A percentile compares a stretch with the other conserved stretches of the same genome.
Evolutionary conservation across 2,113 vertebrate genomes (phyloP).

Genomic region (Rhinolophus sinicus): DNA sequence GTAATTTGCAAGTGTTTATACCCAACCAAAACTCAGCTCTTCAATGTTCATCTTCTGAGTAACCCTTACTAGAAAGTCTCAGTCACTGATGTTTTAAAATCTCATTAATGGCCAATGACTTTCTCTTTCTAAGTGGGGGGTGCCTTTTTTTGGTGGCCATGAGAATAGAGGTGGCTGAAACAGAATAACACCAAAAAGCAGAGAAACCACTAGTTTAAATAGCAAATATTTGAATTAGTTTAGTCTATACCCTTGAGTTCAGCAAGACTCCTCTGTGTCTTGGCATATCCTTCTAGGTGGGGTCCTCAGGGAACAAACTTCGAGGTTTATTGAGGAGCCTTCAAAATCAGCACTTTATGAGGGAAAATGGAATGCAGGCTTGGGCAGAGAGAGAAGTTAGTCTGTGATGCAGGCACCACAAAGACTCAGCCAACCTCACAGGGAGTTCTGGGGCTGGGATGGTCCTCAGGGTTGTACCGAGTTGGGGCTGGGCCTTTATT

Average conservation of each 20-base stretch:
- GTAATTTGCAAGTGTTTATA: not conserved
- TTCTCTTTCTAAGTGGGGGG: not conserved
- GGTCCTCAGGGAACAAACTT: not conserved
- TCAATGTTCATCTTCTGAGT: not conserved
- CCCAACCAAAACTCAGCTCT: not conserved
- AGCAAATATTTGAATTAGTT: not conserved
- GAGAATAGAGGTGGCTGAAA: not conserved
- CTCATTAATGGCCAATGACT: not conserved
- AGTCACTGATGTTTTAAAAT: not conserved
- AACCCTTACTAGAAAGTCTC: not conserved
- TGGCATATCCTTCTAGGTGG: too few species aligned
- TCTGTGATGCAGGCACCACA: rapidly evolving
- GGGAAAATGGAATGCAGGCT: not conserved
- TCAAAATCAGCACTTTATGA: not conserved
- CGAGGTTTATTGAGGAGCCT: not conserved
- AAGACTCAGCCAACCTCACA: not conserved
- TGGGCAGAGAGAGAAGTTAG: not conserved
- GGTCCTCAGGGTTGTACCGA: not conserved
- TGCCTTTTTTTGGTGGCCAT: too few species aligned
- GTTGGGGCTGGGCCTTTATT: not conserved
- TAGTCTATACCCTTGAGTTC: not conserved
- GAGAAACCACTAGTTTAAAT: not conserved
- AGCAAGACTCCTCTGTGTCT: not conserved
- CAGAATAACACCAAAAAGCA: not conserved
- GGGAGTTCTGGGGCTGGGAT: too few species aligned